Base-by-base conservation (phyloP, 2,888 invertebrate genomes). In the Candidula unifasciata region DNA sequence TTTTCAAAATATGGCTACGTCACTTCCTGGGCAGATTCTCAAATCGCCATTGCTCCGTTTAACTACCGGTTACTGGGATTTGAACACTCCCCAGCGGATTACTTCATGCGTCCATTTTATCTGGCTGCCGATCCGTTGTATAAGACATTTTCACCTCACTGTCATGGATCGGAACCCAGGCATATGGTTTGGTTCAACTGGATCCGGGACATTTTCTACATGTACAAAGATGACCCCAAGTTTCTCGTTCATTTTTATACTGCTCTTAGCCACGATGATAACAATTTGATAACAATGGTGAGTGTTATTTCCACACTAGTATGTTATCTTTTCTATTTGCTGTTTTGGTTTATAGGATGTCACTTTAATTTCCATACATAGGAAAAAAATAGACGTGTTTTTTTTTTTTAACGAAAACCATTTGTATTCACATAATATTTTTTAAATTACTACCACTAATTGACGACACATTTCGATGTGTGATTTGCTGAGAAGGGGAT, bases 41-140 rank as follows among this genome's bases (percentile, higher is more conserved):
- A 96, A 89, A 96, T 97, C 0, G 94, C 95, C 90, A 95, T 96
- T 44, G 98, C 98, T 0, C 97, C 97, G 0, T 99, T 98, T 92
- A 97, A 97, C 1, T 97, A 97, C 93, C 95, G 98, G 16, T 95
- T 98, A 92, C 96, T 96, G 88, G 98, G 98, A 0, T 98, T 98
- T 93, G 94, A 95, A 60, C 94, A 95, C 3, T 96, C 96, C 89
- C 98, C 98, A 0, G 97, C 98, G 0, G 97, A 98, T 94, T 98
- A 98, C 93, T 98, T 97, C 92, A 96, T 97, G 94, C 94, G 98
- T 52, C 95, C 97, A 0, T 97, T 96, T 93, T 91, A 91, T 83
- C 83, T 96, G n/a, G 96, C 96, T 33, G 95, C 96, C 21, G 93
- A 94, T 6, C 95, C 95, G 0, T 77, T 88, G 18, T 88, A 88